Evolutionary conservation across 2,113 vertebrate genomes (phyloP).

Genomic region (Salvator merianae): DNA sequence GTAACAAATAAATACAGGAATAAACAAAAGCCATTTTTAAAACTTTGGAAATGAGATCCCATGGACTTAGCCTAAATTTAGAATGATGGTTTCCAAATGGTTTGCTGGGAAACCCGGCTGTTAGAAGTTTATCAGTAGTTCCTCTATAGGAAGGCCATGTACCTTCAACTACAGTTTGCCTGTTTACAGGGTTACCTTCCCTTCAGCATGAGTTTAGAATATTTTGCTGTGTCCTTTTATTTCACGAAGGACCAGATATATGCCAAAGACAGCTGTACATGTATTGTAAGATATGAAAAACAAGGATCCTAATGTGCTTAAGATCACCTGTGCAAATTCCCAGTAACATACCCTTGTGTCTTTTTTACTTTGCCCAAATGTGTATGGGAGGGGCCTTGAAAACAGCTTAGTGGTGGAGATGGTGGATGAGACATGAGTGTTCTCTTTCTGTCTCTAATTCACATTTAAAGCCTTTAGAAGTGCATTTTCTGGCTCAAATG

Average conservation of each 20-base stretch:
- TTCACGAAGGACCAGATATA: background rate
- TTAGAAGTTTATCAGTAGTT: background rate
- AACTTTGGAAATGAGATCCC: background rate
- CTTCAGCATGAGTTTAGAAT: background rate
- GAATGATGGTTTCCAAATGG: background rate
- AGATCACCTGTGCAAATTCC: too few relatives aligned
- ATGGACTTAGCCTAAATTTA: constrained; percentile 12
- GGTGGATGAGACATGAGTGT: too few relatives aligned
- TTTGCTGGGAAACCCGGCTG: background rate
- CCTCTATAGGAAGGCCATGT: background rate
- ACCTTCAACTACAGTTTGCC: background rate
- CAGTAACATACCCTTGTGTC: too few relatives aligned
- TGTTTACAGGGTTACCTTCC: background rate
- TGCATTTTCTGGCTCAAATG: too few relatives aligned
- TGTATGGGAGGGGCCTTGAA: too few relatives aligned
- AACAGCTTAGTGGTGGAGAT: too few relatives aligned
- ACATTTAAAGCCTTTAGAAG: too few relatives aligned
- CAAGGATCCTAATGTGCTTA: background rate
- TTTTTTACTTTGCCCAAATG: too few relatives aligned
- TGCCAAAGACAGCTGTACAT: too few relatives aligned
- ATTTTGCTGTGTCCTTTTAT: background rate
- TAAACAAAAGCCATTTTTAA: constrained; percentile 29
- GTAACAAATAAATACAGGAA: background rate
- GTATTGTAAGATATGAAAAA: background rate
- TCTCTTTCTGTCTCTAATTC: too few relatives aligned